Conservation (phyloP, 2,888 invertebrate genomes). For the Polydrusus pterygomalis region DNA sequence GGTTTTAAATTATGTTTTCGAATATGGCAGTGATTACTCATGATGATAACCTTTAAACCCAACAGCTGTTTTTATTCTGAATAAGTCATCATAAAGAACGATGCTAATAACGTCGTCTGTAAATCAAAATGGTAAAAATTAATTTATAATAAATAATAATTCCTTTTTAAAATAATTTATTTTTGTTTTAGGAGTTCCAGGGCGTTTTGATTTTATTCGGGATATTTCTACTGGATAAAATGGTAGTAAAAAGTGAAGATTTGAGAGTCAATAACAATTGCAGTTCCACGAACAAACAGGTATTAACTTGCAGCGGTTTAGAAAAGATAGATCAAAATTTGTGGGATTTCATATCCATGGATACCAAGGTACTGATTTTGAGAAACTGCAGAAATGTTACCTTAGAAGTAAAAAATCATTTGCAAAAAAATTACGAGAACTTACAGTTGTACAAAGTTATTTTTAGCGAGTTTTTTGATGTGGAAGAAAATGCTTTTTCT, state of each 20-base stretch:
- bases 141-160: too few relatives aligned
- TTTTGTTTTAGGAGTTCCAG: conserved; percentile 10
- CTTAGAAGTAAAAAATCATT: neutral
- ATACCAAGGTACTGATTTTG: conserved; percentile 23
- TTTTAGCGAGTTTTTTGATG: neutral
- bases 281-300: conserved; percentile 9
- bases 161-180: neutral
- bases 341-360: neutral
- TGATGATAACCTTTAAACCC: too few relatives aligned
- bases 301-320: conserved; percentile 7
- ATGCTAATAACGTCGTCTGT: too few relatives aligned
- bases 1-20: too few relatives aligned
- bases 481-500: conserved; percentile 15
- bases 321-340: conserved; percentile 11
- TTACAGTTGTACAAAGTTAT: conserved; percentile 7
- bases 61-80: too few relatives aligned
- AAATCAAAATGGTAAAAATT: neutral
- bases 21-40: too few relatives aligned
- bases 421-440: neutral
- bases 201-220: neutral
- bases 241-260: conserved; percentile 14
- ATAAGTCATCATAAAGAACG: too few relatives aligned
- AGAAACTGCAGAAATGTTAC: conserved; percentile 18
- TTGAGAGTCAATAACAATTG: conserved; percentile 20
- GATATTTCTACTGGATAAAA: neutral